Base-by-base conservation (phyloP, 23 tunicate genomes). In the Oikopleura dioica region DNA sequence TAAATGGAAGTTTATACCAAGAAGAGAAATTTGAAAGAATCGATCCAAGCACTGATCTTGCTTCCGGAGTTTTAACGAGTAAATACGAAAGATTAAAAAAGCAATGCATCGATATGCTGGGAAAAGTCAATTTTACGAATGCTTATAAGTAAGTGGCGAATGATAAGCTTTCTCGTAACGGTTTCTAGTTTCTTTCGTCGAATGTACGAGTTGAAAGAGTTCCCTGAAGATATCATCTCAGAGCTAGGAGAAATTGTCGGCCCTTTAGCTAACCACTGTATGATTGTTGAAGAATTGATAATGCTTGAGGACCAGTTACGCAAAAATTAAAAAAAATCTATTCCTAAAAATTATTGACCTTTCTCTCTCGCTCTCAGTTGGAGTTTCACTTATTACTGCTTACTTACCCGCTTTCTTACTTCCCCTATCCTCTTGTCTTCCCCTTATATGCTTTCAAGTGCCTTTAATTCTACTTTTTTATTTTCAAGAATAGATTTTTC, bases 241-340 rank as follows among this genome's bases (percentile, higher is more conserved):
- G 32, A 63, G 26, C 72, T 63, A 23, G 33, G 5, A 28, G 72
- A 63, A 16, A 24, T 63, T 24, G 72, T 63, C 26, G 72, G 72
- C 16, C 72, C 72, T 63, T 28, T 63, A 28, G 72, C 72, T 23
- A 63, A 28, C 29, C 72, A 63, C 4, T 63, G 72, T 63, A 63
- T 63, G 72, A 63, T 63, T 2, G 72, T 63, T 2, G 72, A 63
- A 28, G 72, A 63, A 63, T 28, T 63, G 29, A 63, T 63, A 12
- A 28, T 63, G 33, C 30, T 28, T 21, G 72, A 63, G 26, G 72
- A 63, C 16, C 72, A 63, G 72, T n/a, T n/a, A n/a, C n/a, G n/a
- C n/a, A n/a, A n/a, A n/a, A n/a, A n/a, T n/a, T n/a, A n/a, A n/a
- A n/a, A n/a, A n/a, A n/a, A n/a, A n/a, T n/a, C n/a, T n/a, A n/a